These are phyloP conservation scores for Terebella lapidaria DNA, from an alignment of 2,888 invertebrate genomes.

Conservation along the genomic window DNA sequence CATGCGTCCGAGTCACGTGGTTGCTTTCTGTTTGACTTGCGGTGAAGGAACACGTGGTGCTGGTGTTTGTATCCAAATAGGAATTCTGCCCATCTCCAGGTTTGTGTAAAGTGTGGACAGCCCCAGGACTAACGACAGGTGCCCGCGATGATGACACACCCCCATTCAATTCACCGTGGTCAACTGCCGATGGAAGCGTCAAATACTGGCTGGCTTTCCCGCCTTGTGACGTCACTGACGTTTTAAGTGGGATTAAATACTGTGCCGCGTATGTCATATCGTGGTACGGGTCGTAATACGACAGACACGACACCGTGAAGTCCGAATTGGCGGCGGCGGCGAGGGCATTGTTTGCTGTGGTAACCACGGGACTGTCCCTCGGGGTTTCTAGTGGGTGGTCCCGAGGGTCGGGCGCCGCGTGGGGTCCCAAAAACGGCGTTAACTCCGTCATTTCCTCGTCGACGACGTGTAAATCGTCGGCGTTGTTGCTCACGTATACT, in stretches of 20 bases:
- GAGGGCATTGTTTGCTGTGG: too few species aligned
- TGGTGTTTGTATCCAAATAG: too few species aligned
- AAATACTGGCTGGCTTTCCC: too few species aligned
- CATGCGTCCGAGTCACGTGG: not conserved
- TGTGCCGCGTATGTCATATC: not conserved
- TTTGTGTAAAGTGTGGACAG: not conserved
- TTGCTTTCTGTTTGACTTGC: not conserved
- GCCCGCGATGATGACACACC: not conserved
- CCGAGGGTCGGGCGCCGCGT: not conserved
- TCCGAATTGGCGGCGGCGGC: too few species aligned
- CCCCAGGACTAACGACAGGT: not conserved
- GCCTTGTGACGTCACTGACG: too few species aligned
- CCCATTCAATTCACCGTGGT: not conserved
- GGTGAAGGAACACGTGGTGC: too few species aligned
- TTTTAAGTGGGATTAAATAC: not conserved
- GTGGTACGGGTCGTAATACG: slow-evolving; percentile 3
- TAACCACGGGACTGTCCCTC: too few species aligned
- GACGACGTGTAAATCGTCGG: too few species aligned
- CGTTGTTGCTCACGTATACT: too few species aligned
- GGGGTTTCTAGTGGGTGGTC: not conserved
- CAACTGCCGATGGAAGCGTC: too few species aligned
- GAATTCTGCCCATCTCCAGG: too few species aligned
- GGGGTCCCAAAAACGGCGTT: not conserved
- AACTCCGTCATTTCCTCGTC: not conserved
- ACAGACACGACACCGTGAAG: not conserved